Base-by-base conservation (phyloP, 1,140 invertebrate species). In the Lordiphosa mommai region DNA sequence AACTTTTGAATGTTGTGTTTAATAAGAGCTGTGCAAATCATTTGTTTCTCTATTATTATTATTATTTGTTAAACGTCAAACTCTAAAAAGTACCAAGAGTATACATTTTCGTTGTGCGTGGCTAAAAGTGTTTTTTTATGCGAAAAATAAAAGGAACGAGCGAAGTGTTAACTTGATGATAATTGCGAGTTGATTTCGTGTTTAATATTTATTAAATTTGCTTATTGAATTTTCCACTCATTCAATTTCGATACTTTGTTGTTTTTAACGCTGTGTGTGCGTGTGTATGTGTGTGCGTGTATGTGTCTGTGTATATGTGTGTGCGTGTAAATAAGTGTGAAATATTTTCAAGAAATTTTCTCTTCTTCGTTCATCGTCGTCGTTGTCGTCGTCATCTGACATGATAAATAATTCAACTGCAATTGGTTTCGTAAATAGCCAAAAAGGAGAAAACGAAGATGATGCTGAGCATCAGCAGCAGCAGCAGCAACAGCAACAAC, bases 321-420 rank as follows among this genome's bases (percentile, higher is more conserved):
- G 58, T 64, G 59, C 48, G 50, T 72, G 56, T 61, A 56, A 51
- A 61, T 74, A 76, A 67, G 72, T 82, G 77, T 84, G 65, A 84
- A 84, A 65, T 84, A 84, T 82, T 82, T 84, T 82, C 77, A 82
- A 84, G 76, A 80, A 27, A 80, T 84, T 82, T 65, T 84, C 67
- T 82, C 72, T 82, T 82, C 77, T 84, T 66, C 64, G 63, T 47
- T 66, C 46, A 44, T 13, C 51, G 29, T 47, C 64, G 55, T 41
- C 52, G 27, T 38, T 47, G 36, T 8, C 68, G 34, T 44, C 68
- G 58, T 63, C 70, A 63, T 72, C 67, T 86, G 82, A 86, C 84
- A 86, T 86, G 80, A 86, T 87, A 86, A 86, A 85, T 85, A 86
- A 86, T 80, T 79, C 80, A 80, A 64, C 85, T 69, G 68, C 76